A percentile compares a stretch with the other conserved stretches of the same genome.
Conservation (phyloP, 1,140 invertebrate species). For the Platorchestia sp. region DNA sequence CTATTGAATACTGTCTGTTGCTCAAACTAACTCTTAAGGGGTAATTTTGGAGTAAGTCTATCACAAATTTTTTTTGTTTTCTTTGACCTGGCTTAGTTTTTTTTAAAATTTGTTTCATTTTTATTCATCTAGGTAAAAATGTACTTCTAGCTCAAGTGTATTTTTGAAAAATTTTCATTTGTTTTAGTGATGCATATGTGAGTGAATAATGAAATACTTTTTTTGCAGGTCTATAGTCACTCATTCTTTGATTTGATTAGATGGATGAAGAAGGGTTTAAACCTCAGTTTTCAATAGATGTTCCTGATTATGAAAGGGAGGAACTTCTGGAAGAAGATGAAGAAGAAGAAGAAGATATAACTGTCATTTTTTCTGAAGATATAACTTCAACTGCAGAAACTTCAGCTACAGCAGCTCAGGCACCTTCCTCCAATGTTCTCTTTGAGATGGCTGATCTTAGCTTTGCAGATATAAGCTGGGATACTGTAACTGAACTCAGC, state of each 20-base stretch:
- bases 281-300: constrained; percentile 9
- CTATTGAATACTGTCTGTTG: no score
- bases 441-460: constrained; percentile 32
- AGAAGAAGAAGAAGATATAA: constrained; percentile 18
- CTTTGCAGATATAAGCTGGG: constrained; percentile 23
- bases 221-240: neutral
- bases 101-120: no score
- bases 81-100: no score
- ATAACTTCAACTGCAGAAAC: no score
- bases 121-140: no score
- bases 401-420: neutral
- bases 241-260: neutral
- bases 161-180: no score
- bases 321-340: constrained; percentile 32
- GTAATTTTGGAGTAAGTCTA: no score
- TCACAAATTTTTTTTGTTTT: no score
- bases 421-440: neutral
- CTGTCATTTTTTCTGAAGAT: neutral
- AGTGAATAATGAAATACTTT: neutral
- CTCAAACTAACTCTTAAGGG: no score
- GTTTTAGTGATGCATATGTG: no score
- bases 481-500: neutral
- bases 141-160: no score
- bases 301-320: neutral
- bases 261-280: neutral